Evolutionary conservation across 2,113 vertebrate genomes (phyloP).

Genomic region (Peromyscus californicus): DNA sequence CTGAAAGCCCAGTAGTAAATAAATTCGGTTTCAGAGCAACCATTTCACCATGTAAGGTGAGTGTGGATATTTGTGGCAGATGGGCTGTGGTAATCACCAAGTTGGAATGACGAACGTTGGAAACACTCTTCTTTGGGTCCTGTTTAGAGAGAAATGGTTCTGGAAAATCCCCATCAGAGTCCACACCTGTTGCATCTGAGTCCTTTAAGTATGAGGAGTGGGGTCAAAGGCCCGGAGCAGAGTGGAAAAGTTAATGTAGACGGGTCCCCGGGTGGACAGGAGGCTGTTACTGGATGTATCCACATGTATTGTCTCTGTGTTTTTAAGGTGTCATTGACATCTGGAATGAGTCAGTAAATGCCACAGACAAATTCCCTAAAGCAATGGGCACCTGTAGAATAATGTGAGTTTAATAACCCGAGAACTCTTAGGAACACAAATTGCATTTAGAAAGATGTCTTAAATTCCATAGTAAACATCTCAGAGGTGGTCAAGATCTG

Average conservation of each 20-base stretch:
- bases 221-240: background rate
- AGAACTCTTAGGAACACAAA: background rate
- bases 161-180: background rate
- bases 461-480: background rate
- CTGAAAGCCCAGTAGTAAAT: background rate
- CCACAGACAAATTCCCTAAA: background rate
- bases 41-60: background rate
- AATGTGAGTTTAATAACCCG: background rate
- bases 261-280: background rate
- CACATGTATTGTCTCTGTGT: background rate
- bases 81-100: background rate
- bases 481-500: background rate
- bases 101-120: background rate
- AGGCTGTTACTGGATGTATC: background rate
- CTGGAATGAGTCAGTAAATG: background rate
- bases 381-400: background rate
- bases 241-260: background rate
- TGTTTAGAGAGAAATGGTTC: slow-evolving; percentile 34
- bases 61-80: background rate
- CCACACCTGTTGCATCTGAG: background rate
- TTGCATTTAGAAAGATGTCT: background rate
- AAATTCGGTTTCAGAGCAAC: background rate
- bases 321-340: background rate
- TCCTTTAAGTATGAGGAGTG: background rate
- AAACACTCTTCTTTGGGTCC: background rate